These are phyloP conservation scores for Goniozus legneri DNA, from an alignment of 1,140 invertebrate species.

Conservation along the genomic window DNA sequence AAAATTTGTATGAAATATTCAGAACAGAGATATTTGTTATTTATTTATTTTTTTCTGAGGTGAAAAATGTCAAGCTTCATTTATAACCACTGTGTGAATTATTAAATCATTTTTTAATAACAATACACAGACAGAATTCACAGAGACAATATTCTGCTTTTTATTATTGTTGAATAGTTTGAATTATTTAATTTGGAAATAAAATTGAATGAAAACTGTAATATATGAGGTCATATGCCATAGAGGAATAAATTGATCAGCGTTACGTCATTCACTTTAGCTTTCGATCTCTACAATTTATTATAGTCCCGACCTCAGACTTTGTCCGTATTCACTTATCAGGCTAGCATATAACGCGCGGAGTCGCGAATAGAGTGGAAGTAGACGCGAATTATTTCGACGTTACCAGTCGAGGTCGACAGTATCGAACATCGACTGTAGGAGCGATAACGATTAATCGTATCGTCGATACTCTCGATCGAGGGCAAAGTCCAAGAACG, in stretches of 20 bases:
- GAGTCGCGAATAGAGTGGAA: constrained; percentile 1
- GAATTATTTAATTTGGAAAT: too few relatives aligned
- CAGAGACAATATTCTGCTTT: too few relatives aligned
- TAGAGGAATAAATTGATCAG: too few relatives aligned
- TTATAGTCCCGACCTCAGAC: constrained; percentile 43
- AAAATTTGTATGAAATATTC: constrained; percentile 26
- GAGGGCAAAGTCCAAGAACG: constrained; percentile 24
- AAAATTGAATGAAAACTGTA: too few relatives aligned
- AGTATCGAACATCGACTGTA: constrained; percentile 16
- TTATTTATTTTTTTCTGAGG: neutral
- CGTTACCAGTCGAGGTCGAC: constrained; percentile 16
- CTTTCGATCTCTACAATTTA: too few relatives aligned
- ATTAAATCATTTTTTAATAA: too few relatives aligned
- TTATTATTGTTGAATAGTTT: too few relatives aligned
- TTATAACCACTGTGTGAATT: too few relatives aligned
- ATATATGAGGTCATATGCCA: too few relatives aligned
- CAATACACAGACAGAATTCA: too few relatives aligned
- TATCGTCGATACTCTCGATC: constrained; percentile 25
- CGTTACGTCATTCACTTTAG: too few relatives aligned
- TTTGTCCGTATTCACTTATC: constrained; percentile 35
- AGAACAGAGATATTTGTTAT: neutral
- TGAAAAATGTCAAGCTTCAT: too few relatives aligned
- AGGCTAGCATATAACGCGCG: constrained; percentile 28
- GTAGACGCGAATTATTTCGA: constrained; percentile 14
- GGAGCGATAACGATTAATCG: constrained; percentile 23